Evolutionary conservation across 2,888 invertebrate species (phyloP).

Genomic region (Hyppa rectilinea): DNA sequence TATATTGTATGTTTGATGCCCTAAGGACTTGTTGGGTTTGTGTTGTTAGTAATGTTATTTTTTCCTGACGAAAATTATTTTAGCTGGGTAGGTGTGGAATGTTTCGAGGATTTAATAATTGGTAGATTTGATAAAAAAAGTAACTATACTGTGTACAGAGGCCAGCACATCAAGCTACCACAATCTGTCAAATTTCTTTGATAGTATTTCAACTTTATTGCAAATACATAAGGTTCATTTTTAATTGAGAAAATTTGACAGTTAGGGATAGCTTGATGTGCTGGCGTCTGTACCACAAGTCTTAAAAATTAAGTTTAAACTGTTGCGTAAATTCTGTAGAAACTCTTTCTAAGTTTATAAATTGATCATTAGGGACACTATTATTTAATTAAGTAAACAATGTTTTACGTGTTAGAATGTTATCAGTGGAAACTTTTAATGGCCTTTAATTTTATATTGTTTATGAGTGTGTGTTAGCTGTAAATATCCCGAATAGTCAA

Average conservation of each 20-base stretch:
- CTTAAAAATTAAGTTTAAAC: background rate
- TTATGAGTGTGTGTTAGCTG: too few relatives aligned
- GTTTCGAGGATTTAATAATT: background rate
- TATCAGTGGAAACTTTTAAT: too few relatives aligned
- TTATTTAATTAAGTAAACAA: background rate
- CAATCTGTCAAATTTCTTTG: too few relatives aligned
- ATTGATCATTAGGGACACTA: background rate
- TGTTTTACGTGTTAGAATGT: background rate
- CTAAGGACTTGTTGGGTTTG: slow-evolving; percentile 20
- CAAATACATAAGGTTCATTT: too few relatives aligned
- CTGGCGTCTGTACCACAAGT: too few relatives aligned
- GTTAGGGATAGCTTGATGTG: too few relatives aligned
- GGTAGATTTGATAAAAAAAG: background rate
- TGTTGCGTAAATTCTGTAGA: background rate
- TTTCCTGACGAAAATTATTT: background rate
- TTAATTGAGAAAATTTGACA: too few relatives aligned
- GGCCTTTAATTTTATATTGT: too few relatives aligned
- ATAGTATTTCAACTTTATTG: too few relatives aligned
- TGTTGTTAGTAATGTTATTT: background rate
- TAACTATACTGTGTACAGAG: background rate
- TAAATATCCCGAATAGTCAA: too few relatives aligned
- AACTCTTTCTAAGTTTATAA: background rate
- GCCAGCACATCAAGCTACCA: too few relatives aligned
- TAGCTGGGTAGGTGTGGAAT: background rate
- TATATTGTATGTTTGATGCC: slow-evolving; percentile 23